These are phyloP conservation scores for Takifugu bimaculatus DNA, from an alignment of 2,113 vertebrate species.

Conservation along the genomic window DNA sequence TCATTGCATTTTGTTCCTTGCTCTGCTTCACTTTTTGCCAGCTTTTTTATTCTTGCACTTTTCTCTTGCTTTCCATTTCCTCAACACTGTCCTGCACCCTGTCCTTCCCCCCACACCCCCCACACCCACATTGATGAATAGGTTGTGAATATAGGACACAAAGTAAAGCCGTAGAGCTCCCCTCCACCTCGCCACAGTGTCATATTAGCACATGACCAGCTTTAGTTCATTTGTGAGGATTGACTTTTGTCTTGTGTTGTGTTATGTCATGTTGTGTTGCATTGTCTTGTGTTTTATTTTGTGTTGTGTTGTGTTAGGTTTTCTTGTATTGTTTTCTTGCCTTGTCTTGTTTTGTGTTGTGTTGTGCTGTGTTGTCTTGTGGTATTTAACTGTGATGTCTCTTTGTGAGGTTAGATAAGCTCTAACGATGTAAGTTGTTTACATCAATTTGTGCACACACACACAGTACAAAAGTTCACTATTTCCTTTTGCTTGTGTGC, in stretches of 20 bases:
- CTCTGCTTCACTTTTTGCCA: conserved; percentile 29
- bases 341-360: conserved; percentile 50
- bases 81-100: conserved; percentile 56
- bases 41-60: conserved; percentile 48
- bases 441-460: conserved; percentile 1
- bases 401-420: conserved; percentile 55
- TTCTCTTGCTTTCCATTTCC: conserved; percentile 48
- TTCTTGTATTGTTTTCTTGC: conserved; percentile 12
- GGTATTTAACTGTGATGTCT: conserved; percentile 54
- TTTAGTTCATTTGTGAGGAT: conserved; percentile 64
- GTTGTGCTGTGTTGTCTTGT: conserved; percentile 54
- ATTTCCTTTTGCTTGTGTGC: conserved; percentile 50
- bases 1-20: conserved; percentile 66
- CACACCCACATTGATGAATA: conserved; percentile 68
- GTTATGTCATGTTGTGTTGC: conserved; percentile 53
- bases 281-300: conserved; percentile 31
- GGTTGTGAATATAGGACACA: conserved; percentile 66
- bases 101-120: conserved; percentile 59
- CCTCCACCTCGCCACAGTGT: conserved; percentile 42
- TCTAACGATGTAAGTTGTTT: conserved; percentile 67
- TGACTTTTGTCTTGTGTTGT: conserved; percentile 45
- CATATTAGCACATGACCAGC: conserved; percentile 62
- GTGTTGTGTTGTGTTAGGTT: conserved; percentile 22
- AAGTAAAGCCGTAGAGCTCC: conserved; percentile 34
- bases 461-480: conserved; percentile 35